phyloP scores from a whole-genome alignment of 1,140 invertebrate genomes.

The Telenomus remus region DNA sequence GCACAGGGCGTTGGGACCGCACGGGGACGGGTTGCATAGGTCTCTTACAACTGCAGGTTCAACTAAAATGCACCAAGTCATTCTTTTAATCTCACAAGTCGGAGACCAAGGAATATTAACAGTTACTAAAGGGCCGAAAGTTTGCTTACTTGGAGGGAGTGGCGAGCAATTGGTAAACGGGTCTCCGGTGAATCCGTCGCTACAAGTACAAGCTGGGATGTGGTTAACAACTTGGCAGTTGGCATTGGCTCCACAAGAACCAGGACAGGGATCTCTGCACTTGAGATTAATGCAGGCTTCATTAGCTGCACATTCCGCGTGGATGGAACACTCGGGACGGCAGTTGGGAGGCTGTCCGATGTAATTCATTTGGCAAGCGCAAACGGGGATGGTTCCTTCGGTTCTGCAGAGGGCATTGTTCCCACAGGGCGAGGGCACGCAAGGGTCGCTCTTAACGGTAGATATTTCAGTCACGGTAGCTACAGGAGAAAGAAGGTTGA shows the following conservation, averaged over 20 bases:
- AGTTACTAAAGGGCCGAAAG: neutral
- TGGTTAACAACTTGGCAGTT: constrained; percentile 77
- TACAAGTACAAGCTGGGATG: constrained; percentile 77
- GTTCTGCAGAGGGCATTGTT: constrained; percentile 72
- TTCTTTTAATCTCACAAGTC: neutral
- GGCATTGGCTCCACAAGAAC: constrained; percentile 77
- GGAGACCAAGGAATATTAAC: neutral
- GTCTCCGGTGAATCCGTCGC: constrained; percentile 76
- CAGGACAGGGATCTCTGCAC: constrained; percentile 78
- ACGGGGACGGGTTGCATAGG: constrained; percentile 80
- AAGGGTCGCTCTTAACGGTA: constrained; percentile 65
- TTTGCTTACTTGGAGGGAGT: constrained; percentile 64
- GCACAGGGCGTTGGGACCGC: constrained; percentile 80
- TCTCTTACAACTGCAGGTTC: constrained; percentile 67
- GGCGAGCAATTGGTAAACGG: constrained; percentile 74
- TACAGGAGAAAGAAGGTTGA: constrained; percentile 17
- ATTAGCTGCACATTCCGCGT: constrained; percentile 73
- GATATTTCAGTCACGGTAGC: constrained; percentile 14
- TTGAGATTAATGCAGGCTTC: constrained; percentile 75
- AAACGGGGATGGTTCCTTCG: constrained; percentile 61
- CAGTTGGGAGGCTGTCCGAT: constrained; percentile 74
- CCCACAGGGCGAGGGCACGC: constrained; percentile 76
- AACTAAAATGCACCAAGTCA: constrained; percentile 55
- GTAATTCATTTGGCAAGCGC: constrained; percentile 69
- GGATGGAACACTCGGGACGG: constrained; percentile 74